Percentiles rank a stretch among this genome's conserved stretches.
phyloP scores from a whole-genome alignment of 2,888 invertebrate genomes.

The Drosophila melanosoma region DNA sequence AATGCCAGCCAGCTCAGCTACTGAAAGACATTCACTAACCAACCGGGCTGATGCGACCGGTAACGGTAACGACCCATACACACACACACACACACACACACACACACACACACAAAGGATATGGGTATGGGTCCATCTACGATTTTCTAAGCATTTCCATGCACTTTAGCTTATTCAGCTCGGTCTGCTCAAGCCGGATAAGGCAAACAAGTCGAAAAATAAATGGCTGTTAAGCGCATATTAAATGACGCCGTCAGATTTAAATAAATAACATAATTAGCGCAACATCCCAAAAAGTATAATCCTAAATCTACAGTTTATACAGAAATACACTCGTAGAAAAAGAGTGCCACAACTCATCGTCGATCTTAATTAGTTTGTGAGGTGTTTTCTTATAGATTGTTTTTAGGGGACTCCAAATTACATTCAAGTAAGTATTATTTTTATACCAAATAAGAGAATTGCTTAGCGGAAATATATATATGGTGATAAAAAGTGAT shows the following conservation, averaged over 20 bases:
- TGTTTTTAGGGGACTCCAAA: background rate
- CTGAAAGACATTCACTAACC: slow-evolving; percentile 29
- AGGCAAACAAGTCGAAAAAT: slow-evolving; percentile 42
- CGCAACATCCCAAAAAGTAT: slow-evolving; percentile 5
- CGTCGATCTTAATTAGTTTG: no score
- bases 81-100: slow-evolving; percentile 1
- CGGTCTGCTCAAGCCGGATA: slow-evolving; percentile 40
- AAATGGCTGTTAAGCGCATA: slow-evolving; percentile 59
- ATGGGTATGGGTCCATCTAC: slow-evolving; percentile 1
- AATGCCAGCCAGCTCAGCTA: slow-evolving; percentile 29
- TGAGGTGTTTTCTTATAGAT: background rate
- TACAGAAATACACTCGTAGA: background rate
- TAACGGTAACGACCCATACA: slow-evolving; percentile 21
- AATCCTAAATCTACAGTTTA: background rate
- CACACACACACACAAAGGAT: slow-evolving; percentile 7
- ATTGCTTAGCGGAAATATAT: no score
- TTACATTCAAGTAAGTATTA: background rate
- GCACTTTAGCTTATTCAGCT: slow-evolving; percentile 52
- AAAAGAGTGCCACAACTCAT: no score
- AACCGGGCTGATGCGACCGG: slow-evolving; percentile 26
- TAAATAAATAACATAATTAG: slow-evolving; percentile 44
- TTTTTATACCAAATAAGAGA: background rate
- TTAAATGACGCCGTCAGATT: slow-evolving; percentile 53
- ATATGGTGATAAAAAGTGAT: no score
- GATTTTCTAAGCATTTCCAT: slow-evolving; percentile 25